Base-by-base conservation (phyloP, 1,140 invertebrate genomes). In the Oryzaephilus surinamensis region DNA sequence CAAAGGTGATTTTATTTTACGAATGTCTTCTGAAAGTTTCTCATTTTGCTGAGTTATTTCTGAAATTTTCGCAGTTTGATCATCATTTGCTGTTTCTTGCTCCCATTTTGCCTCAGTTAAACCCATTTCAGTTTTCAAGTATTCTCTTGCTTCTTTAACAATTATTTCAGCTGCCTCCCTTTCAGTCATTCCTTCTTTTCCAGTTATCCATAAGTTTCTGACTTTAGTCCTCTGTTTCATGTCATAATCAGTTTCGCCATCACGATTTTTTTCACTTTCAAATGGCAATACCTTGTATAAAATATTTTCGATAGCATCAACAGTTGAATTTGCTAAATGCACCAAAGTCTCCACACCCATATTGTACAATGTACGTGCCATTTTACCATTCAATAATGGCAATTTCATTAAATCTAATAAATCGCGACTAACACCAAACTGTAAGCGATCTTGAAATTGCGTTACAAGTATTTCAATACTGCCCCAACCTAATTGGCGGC, bases 401-500 rank as follows among this genome's bases (percentile, higher is more conserved):
- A 99, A 64, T 43, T 84, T 74, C 63, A 98, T 81, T 21, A 99
- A 69, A 58, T 98, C 93, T 38, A 94, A 73, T 4, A 99, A 67
- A 59, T 99, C 94, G 30, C 82, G 72, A 50, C 90, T 84, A 18
- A 97, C 82, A 7, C 95, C 96, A 67, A 97, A 97, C 49, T 90
- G 85, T 14, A 99, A 69, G 11, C 96, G 77, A 48, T 84, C 79
- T 70, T 96, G 89, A 64, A 98, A 97, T 63, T 96, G 86, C 4
- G 79, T 78, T 8, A 99, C 72, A 2, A 99, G 66, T 18, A 94
- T 64, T 61, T 95, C 86, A 38, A 99, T 69, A 55, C 81, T 91
- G 35, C 74, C 74, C 94, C 94, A 99, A 2, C 92, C 86, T n/a
- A 99, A 64, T 31, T 90, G 79, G 50, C 77, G 76, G 66, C 91